Evolutionary conservation across 2,797 vertebrate genomes (phyloP).

Genomic region (Peromyscus nudipes): DNA sequence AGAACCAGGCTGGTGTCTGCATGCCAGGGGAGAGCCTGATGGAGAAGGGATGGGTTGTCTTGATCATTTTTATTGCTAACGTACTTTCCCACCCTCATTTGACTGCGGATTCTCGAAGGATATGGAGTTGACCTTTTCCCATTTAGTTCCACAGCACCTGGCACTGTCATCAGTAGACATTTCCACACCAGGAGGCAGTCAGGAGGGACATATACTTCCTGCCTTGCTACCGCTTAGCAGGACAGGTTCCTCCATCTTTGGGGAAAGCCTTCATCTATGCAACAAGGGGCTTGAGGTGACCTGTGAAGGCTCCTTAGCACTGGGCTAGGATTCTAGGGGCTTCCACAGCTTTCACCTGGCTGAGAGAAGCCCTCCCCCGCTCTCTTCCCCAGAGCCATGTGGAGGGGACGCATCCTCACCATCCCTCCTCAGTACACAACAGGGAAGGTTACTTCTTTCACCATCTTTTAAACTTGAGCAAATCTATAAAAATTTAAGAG

Average conservation of each 20-base stretch:
- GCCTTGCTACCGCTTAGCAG: not conserved
- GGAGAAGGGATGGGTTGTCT: not conserved
- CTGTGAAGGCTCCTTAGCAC: not conserved
- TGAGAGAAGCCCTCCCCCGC: not conserved
- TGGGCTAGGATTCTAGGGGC: not conserved
- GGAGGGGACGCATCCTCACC: not conserved
- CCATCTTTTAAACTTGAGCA: not conserved
- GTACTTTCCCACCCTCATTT: not conserved
- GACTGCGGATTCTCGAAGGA: not conserved
- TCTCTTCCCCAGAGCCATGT: not conserved
- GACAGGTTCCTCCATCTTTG: not conserved
- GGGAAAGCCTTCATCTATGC: not conserved
- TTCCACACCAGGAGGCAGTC: not conserved
- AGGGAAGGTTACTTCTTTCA: slow-evolving; percentile 23
- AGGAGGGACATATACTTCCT: not conserved
- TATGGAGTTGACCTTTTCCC: not conserved
- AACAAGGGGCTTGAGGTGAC: not conserved
- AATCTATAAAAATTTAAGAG: slow-evolving; percentile 31
- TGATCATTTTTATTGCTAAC: not conserved
- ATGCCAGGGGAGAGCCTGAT: not conserved
- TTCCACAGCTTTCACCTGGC: not conserved
- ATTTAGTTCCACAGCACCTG: not conserved
- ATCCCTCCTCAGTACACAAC: not conserved
- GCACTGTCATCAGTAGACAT: not conserved
- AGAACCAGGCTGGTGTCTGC: not conserved